Percentiles rank a stretch among this genome's conserved stretches.
phyloP scores from a whole-genome alignment of 2,888 invertebrate species.

The Belgica antarctica region DNA sequence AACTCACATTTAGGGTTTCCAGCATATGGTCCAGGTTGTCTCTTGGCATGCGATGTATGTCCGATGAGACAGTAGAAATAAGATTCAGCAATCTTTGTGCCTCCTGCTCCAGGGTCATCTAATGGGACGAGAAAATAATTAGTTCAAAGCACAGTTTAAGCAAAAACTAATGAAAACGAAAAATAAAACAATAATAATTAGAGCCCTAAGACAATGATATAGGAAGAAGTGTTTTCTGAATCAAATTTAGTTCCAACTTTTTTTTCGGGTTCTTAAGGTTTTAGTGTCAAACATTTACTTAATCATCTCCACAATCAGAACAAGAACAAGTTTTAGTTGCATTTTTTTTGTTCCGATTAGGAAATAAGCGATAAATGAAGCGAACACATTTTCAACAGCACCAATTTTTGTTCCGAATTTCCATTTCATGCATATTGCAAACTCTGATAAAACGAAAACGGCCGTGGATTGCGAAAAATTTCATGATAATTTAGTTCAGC shows the following conservation, averaged over 20 bases:
- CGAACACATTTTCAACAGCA: background rate
- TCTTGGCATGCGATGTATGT: slow-evolving; percentile 36
- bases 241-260: background rate
- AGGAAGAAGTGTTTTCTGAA: background rate
- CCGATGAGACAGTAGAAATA: slow-evolving; percentile 29
- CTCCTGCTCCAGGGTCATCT: slow-evolving; percentile 32
- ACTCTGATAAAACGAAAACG: background rate
- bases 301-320: background rate
- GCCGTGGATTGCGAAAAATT: background rate
- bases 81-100: slow-evolving; percentile 24
- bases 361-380: background rate
- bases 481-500: background rate
- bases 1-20: slow-evolving; percentile 39
- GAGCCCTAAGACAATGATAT: slow-evolving; percentile 27
- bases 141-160: background rate
- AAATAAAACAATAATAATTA: slow-evolving; percentile 21
- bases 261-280: background rate
- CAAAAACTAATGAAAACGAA: background rate
- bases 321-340: slow-evolving; percentile 2
- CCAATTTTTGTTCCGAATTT: background rate
- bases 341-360: background rate
- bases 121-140: background rate
- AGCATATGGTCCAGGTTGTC: slow-evolving; percentile 40
- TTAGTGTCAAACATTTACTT: background rate
- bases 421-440: background rate